Base-by-base conservation (phyloP, 2,888 invertebrate genomes). In the Melinaea marsaeus region DNA sequence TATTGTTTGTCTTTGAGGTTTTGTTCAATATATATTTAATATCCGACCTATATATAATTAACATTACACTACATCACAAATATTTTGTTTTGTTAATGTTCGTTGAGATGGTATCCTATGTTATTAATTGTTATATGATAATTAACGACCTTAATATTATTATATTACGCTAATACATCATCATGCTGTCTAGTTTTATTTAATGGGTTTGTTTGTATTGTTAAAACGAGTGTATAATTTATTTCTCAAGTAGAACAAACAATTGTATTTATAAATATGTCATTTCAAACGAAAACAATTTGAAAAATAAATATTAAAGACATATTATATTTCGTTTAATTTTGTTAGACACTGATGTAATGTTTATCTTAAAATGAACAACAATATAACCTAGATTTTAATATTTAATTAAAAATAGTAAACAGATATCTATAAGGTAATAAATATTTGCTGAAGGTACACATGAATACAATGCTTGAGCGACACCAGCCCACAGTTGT, bases 281-380 rank as follows among this genome's bases (percentile, higher is more conserved):
- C 13, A 35, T 56, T 56, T n/a, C 34, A 56, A 56, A 37, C 55
- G 22, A 35, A 13, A n/a, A 37, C 34, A 56, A 56, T 33, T 56
- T 35, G 37, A 37, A 56, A 56, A 35, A 37, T 37, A 56, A 56
- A 56, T 35, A 56, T 37, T 35, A 56, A 33, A 56, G 55, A 37
- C 35, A 56, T 37, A 37, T 56, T 56, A 37, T 56, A 35, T 35
- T 22, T 32, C 32, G 51, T 51, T 51, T 51, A 32, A 51, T 51
- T 2, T 9, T 9, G 2, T 42, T 9, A 42, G 7, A 9, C 42
- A 42, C 9, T 42, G 9, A 42, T 42, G 7, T 9, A 9, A 42
- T 42, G 42, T 42, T 37, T 37, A 6, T 42, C 42, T 42, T 42
- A 42, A 2, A 42, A 42, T 9, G 9, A 42, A 42, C 11, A 42